These are phyloP conservation scores for Tretioscincus oriximinensis DNA, from an alignment of 2,113 vertebrate genomes.

Conservation along the genomic window DNA sequence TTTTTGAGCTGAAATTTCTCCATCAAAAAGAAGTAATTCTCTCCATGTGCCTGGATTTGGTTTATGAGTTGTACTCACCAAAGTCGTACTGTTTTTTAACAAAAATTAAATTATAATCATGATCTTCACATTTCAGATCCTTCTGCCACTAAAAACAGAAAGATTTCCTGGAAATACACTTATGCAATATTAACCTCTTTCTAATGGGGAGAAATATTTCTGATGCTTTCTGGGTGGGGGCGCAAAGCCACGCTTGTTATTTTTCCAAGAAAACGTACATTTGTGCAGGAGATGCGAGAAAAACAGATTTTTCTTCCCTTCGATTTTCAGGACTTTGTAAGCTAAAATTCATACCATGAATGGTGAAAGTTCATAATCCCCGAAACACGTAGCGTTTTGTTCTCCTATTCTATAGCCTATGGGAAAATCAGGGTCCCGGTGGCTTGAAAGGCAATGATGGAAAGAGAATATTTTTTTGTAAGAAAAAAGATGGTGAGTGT, in stretches of 20 bases:
- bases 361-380: not conserved
- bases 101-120: not conserved
- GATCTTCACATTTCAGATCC: not conserved
- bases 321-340: not conserved
- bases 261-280: not conserved
- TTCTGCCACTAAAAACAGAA: not conserved
- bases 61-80: not conserved
- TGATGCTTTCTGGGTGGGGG: not conserved
- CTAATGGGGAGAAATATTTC: not conserved
- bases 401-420: not conserved
- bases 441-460: constrained; percentile 9
- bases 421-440: not conserved
- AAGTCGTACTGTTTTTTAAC: not conserved
- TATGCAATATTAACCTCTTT: not conserved
- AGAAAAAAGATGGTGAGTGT: not conserved
- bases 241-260: not conserved
- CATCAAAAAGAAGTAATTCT: not conserved
- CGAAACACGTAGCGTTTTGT: not conserved
- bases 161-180: not conserved
- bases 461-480: not conserved
- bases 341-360: not conserved
- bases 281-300: not conserved
- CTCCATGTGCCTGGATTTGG: no score
- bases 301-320: not conserved
- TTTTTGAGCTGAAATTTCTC: not conserved